These are phyloP conservation scores for Melitaea athalia DNA, from an alignment of 2,888 invertebrate genomes.

Conservation along the genomic window DNA sequence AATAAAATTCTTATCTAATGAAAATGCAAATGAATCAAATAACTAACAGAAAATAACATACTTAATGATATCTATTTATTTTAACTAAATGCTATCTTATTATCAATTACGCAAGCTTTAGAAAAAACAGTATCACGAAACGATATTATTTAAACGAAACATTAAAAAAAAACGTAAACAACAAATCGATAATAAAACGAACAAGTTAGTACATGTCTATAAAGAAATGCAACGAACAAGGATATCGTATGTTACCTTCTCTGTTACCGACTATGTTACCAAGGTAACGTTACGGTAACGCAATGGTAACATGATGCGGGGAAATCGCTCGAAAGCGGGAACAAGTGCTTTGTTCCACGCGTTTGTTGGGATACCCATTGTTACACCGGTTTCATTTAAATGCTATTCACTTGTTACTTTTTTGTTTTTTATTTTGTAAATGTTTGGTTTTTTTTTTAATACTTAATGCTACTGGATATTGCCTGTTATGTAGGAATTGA, in stretches of 20 bases:
- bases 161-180: neutral
- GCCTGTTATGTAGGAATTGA: neutral
- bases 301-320: constrained; percentile 58
- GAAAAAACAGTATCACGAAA: too few species aligned
- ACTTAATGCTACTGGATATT: neutral
- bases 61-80: too few species aligned
- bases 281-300: constrained; percentile 57
- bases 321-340: constrained; percentile 60
- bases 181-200: neutral
- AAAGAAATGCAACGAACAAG: constrained; percentile 24
- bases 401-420: constrained; percentile 3
- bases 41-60: too few species aligned
- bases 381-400: constrained; percentile 31
- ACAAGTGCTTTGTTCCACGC: constrained; percentile 38
- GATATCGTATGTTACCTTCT: constrained; percentile 44
- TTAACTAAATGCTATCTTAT: too few species aligned
- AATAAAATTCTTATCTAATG: neutral
- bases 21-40: too few species aligned
- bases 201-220: constrained; percentile 18
- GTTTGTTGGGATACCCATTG: constrained; percentile 33
- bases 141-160: neutral
- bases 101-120: too few species aligned
- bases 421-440: constrained; percentile 13
- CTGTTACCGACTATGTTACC: constrained; percentile 44
- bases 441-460: constrained; percentile 1